phyloP scores from a whole-genome alignment of 2,888 invertebrate genomes.

The Dioctria rufipes region DNA sequence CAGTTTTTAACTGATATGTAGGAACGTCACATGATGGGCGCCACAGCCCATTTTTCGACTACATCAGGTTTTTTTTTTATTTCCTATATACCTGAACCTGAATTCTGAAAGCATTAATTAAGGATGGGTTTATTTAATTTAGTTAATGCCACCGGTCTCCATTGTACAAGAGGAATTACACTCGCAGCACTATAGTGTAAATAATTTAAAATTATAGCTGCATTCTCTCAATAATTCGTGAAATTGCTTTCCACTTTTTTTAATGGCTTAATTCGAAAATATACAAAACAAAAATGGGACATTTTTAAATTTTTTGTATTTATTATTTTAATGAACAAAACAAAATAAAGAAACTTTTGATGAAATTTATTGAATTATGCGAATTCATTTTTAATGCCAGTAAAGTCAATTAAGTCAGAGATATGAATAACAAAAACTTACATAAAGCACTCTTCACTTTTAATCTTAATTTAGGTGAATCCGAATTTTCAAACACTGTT shows the following conservation, averaged over 20 bases:
- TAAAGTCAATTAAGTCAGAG: no score
- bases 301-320: neutral
- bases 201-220: slow-evolving; percentile 32
- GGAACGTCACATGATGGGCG: neutral
- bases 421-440: no score
- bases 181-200: slow-evolving; percentile 11
- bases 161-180: neutral
- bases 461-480: no score
- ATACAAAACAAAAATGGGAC: neutral
- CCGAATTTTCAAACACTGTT: no score
- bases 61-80: slow-evolving; percentile 7
- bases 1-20: slow-evolving; percentile 8
- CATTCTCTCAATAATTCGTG: neutral
- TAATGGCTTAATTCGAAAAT: slow-evolving; percentile 14
- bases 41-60: neutral
- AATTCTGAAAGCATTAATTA: slow-evolving; percentile 34
- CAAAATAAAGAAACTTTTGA: no score
- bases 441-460: no score
- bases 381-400: no score
- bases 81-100: slow-evolving; percentile 8
- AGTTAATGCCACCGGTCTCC: slow-evolving; percentile 21
- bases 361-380: no score
- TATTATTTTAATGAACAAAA: no score
- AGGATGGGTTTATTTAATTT: slow-evolving; percentile 44
- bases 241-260: slow-evolving; percentile 1